Conservation (phyloP, 2,113 vertebrate genomes). For the Entomyzon cyanotis region DNA sequence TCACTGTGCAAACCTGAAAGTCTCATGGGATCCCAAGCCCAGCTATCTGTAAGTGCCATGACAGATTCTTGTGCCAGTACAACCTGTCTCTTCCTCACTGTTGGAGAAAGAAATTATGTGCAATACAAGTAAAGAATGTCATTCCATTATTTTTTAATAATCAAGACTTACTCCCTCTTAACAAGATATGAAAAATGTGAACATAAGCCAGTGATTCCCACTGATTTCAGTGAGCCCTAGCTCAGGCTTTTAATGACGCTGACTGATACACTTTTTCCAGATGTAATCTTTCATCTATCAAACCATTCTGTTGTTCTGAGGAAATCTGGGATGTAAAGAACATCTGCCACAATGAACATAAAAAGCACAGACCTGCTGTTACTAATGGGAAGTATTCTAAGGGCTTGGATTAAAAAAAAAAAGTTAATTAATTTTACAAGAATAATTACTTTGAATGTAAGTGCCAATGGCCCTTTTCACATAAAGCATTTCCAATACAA, state of each 20-base stretch:
- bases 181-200: slow-evolving; percentile 50
- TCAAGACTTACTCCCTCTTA: neutral
- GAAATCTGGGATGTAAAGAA: slow-evolving; percentile 43
- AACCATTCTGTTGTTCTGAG: slow-evolving; percentile 35
- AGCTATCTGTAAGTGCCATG: neutral
- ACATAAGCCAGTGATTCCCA: neutral
- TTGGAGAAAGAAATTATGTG: neutral
- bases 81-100: neutral
- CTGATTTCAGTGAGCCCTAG: slow-evolving; percentile 29
- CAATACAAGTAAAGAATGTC: neutral
- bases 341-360: slow-evolving; percentile 52
- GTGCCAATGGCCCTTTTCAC: slow-evolving; percentile 25
- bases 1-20: neutral
- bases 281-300: slow-evolving; percentile 45
- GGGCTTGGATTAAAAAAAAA: slow-evolving; percentile 14
- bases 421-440: slow-evolving; percentile 65
- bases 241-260: slow-evolving; percentile 7
- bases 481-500: slow-evolving; percentile 36
- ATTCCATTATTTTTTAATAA: neutral
- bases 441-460: slow-evolving; percentile 50
- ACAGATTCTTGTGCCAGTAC: neutral
- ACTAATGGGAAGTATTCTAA: slow-evolving; percentile 36
- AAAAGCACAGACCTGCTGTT: slow-evolving; percentile 53
- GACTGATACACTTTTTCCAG: slow-evolving; percentile 33
- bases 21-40: neutral